Evolutionary conservation across 2,888 invertebrate species (phyloP).

Genomic region (Nomada ruficornis): DNA sequence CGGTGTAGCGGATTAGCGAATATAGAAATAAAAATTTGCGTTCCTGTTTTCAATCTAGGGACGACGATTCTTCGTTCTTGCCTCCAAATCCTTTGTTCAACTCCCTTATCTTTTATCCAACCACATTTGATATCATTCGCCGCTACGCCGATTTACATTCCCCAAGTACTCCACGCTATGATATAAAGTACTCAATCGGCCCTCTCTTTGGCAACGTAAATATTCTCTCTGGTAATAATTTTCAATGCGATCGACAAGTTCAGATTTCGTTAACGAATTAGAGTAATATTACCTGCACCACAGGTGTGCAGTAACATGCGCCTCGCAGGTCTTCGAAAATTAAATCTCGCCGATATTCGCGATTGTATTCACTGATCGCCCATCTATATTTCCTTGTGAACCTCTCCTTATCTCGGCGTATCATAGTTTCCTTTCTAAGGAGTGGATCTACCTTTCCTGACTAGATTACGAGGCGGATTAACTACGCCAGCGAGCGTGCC

Average conservation of each 20-base stretch:
- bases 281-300: background rate
- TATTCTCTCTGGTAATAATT: constrained; percentile 14
- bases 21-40: too few relatives aligned
- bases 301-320: background rate
- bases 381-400: constrained; percentile 55
- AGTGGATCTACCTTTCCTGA: constrained; percentile 52
- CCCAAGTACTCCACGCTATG: too few relatives aligned
- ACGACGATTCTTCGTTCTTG: too few relatives aligned
- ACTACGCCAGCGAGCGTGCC: background rate
- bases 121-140: too few relatives aligned
- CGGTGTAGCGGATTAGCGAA: too few relatives aligned
- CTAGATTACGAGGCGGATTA: constrained; percentile 59
- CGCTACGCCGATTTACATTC: too few relatives aligned
- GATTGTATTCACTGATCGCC: constrained; percentile 51
- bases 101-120: too few relatives aligned
- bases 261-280: background rate
- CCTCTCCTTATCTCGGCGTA: constrained; percentile 53
- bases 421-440: constrained; percentile 37
- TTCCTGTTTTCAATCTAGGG: too few relatives aligned
- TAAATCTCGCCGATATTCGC: constrained; percentile 6
- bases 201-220: constrained; percentile 9
- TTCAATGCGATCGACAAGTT: background rate
- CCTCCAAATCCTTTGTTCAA: too few relatives aligned
- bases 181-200: background rate
- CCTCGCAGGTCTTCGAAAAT: background rate